A percentile compares a stretch with the other conserved stretches of the same genome.
Evolutionary conservation across 2,113 vertebrate genomes (phyloP).

Genomic region (Odobenus rosmarus): DNA sequence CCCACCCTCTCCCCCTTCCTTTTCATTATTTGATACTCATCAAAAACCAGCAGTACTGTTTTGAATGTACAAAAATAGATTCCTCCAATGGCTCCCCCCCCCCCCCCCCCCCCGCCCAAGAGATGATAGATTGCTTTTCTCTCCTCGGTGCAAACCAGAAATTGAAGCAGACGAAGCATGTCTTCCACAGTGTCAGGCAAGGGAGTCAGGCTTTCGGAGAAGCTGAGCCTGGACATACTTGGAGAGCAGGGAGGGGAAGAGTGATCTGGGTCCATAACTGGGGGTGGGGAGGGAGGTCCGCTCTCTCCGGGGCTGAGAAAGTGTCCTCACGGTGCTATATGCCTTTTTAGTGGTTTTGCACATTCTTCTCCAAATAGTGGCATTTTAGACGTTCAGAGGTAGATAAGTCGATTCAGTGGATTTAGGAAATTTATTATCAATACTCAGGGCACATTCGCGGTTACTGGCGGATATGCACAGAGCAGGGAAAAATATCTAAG

Average conservation of each 20-base stretch:
- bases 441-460: accelerated
- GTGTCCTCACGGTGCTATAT: too few relatives aligned
- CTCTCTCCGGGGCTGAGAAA: not conserved
- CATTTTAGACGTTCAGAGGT: not conserved
- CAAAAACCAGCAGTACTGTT: not conserved
- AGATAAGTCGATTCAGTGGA: not conserved
- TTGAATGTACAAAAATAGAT: not conserved
- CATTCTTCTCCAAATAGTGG: not conserved
- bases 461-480: accelerated
- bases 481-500: not conserved
- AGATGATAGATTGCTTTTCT: conserved; percentile 34
- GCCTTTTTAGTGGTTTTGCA: not conserved
- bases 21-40: not conserved
- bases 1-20: not conserved
- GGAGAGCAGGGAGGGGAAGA: not conserved
- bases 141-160: not conserved
- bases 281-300: accelerated
- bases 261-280: accelerated
- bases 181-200: not conserved
- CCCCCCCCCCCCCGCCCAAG: not conserved
- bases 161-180: conserved; percentile 4
- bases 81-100: not conserved
- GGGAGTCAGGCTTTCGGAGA: not conserved
- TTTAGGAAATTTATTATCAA: not conserved
- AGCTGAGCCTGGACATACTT: not conserved